Base-by-base conservation (phyloP, 2,888 invertebrate species). In the Microctonus aethiopoides region DNA sequence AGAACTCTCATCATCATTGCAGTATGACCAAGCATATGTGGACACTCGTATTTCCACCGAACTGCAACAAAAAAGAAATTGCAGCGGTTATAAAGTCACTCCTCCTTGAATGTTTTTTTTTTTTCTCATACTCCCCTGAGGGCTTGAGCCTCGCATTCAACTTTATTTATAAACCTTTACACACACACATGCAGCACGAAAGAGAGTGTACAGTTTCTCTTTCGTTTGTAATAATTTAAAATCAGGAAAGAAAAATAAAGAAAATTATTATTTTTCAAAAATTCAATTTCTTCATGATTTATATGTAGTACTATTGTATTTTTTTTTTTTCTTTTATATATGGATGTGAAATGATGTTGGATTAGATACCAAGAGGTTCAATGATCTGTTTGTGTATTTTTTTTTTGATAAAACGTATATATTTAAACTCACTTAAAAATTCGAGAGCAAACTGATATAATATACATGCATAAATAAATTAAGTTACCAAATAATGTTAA, bases 401-500 rank as follows among this genome's bases (percentile, higher is more conserved):
- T 46, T 46, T 46, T 46, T 52, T 52, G 5, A 52, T 3, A 2
- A 16, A 52, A 29, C 26, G 24, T 13, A 11, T 41, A 41, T 41
- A 41, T 41, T 41, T 41, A 41, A 13, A 13, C 13, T 5, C 41
- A 41, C 0, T 41, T 7, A n/a, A 41, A n/a, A 41, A 10, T 41
- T 41, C 11, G 41, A 16, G 16, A 16, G 13, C 29, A 29, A 57
- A 57, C 16, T 41, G 16, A 41, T 32, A 32, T 6, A 3, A 6
- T 6, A 32, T 32, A 9, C 10, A 36, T 36, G 1, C 10, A 36
- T 1, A 36, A 36, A 10, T 1, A 5, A 10, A 10, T 5, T 36
- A 36, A 36, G 36, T 36, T 60, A 32, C 67, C 60, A 69, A 67
- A 56, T 64, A 72, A 75, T 72, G 67, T 70, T 71, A 59, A 71